A percentile compares a stretch with the other conserved stretches of the same genome.
phyloP scores from a whole-genome alignment of 2,888 invertebrate species.

The Subacronicta megacephala region DNA sequence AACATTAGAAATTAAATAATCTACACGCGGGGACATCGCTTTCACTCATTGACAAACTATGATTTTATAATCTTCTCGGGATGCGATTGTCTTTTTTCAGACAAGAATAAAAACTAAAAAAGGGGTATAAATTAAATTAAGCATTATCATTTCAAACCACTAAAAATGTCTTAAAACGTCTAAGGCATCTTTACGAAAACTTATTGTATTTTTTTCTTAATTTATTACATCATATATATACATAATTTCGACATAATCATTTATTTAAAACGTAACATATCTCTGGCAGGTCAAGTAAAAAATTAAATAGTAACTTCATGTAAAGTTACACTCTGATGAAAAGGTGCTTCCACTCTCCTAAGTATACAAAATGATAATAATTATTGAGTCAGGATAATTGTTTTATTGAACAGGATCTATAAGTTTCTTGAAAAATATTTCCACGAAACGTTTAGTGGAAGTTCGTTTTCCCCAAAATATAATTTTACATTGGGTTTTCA shows the following conservation, averaged over 20 bases:
- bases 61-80: slow-evolving; percentile 26
- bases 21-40: slow-evolving; percentile 54
- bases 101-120: slow-evolving; percentile 53
- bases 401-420: neutral
- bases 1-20: slow-evolving; percentile 55
- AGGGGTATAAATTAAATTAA: slow-evolving; percentile 74
- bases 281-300: slow-evolving; percentile 80
- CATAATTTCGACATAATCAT: slow-evolving; percentile 87
- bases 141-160: slow-evolving; percentile 69
- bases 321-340: slow-evolving; percentile 52
- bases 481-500: slow-evolving; percentile 50
- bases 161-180: slow-evolving; percentile 81
- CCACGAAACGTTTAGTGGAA: slow-evolving; percentile 3
- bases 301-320: slow-evolving; percentile 63
- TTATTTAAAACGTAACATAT: slow-evolving; percentile 84
- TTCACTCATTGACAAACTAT: slow-evolving; percentile 40
- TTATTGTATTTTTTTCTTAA: slow-evolving; percentile 87
- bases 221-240: slow-evolving; percentile 89
- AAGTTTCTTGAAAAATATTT: slow-evolving; percentile 5
- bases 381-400: slow-evolving; percentile 1
- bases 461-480: slow-evolving; percentile 45
- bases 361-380: slow-evolving; percentile 14
- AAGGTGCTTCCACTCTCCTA: slow-evolving; percentile 13
- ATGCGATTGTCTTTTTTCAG: slow-evolving; percentile 46
- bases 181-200: slow-evolving; percentile 88